Evolutionary conservation across 1,140 invertebrate genomes (phyloP).

Genomic region (Daktulosphaira vitifoliae): DNA sequence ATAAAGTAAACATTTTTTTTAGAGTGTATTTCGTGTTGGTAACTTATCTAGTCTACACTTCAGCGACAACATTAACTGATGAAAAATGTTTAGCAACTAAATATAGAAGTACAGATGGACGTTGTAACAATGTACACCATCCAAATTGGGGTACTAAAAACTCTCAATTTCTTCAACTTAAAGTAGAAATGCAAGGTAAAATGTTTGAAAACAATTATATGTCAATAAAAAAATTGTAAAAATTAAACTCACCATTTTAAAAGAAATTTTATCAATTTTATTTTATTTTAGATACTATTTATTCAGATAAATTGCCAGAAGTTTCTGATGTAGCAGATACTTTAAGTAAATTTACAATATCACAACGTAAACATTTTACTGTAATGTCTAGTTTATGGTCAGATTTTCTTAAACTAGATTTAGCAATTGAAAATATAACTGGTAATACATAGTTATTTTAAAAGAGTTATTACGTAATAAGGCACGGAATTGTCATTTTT

Average conservation of each 20-base stretch:
- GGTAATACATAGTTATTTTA: not conserved
- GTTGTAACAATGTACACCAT: constrained; percentile 88
- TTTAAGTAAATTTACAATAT: not conserved
- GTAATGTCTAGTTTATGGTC: constrained; percentile 34
- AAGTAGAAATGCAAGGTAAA: constrained; percentile 70
- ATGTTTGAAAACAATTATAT: not conserved
- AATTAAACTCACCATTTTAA: no score
- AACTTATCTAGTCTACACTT: not conserved
- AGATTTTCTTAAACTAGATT: constrained; percentile 32
- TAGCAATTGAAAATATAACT: constrained; percentile 26
- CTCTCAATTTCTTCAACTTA: constrained; percentile 66
- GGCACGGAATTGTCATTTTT: no score
- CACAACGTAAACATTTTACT: constrained; percentile 35
- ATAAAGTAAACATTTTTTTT: no score
- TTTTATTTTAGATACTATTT: not conserved
- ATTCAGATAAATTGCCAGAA: constrained; percentile 15
- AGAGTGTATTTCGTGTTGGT: constrained; percentile 16
- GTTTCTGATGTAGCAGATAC: constrained; percentile 5
- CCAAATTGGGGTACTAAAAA: constrained; percentile 80
- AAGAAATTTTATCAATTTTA: not conserved
- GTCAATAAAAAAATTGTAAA: no score
- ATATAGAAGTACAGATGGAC: constrained; percentile 71
- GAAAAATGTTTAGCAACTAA: constrained; percentile 61
- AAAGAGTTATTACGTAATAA: no score
- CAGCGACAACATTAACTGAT: no score